Evolutionary conservation across 2,888 invertebrate species (phyloP), one percentile per base, ranked within the genome.

Genomic region (Patella pellucida): DNA sequence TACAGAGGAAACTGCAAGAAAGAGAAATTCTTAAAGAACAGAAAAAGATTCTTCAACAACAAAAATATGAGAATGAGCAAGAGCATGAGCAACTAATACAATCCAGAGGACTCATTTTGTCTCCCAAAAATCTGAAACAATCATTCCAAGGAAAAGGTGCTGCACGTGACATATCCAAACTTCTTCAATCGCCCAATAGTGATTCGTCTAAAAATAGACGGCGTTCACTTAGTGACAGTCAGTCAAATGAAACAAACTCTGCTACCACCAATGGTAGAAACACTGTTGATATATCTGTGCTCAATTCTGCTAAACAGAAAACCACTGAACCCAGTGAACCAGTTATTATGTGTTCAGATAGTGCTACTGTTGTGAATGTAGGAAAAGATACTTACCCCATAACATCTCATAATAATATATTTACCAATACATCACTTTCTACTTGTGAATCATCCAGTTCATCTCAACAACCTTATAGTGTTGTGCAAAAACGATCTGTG

Each of bases 1-100:
- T 94, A 72, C 94, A 94, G 85, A 93, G 94, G 81, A 95, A 95
- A 90, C 91, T 95, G 76, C 93, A 94, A 79, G 94, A 94, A 87
- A 81, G 94, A 93, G 89, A 88, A 75, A 92, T 93, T 51, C 92
- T 93, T 71, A 92, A 94, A 89, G 93, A 95, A 91, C 93, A 93
- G 85, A 94, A 94, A 86, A 91, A 93, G 83, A 92, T 92, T 86
- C 86, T 92, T 72, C 92, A 93, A 91, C 92, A 93, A 84, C 86
- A 86, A 72, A 72, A 76, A 50, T 76, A 52, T 51, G 78, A 78
- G 68, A 74, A 73, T 50, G 76, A 78, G 16, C 80, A 82, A 23
- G 83, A 85, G 62, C 79, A 82, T 72, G 78, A 81, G n/a, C 74
- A 73, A 19, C 56, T 69, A 14, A 52, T 67, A 23, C 52, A 51